Percentiles rank a stretch among this genome's conserved stretches.
These are phyloP conservation scores for Malurus cyaneus DNA, from an alignment of 2,113 vertebrate genomes.

Conservation along the genomic window DNA sequence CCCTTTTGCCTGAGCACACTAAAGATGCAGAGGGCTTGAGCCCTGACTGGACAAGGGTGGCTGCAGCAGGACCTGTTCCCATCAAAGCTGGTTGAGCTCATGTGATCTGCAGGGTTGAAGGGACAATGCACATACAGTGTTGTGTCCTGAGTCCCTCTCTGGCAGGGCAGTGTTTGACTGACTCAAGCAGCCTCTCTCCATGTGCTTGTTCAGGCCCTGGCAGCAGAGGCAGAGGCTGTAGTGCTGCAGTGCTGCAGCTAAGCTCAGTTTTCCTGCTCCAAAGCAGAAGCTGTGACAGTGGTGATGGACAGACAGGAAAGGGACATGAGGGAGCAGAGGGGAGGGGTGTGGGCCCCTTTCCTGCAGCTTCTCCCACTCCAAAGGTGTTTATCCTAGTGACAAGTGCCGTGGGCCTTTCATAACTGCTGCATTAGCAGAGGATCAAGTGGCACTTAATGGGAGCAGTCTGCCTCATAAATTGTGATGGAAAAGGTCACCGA, in stretches of 20 bases:
- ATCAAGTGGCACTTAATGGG: conserved; percentile 68
- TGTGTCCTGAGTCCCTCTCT: not conserved
- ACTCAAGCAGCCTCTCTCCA: not conserved
- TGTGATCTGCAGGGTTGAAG: not conserved
- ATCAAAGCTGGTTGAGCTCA: rapidly evolving
- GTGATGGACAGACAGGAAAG: not conserved
- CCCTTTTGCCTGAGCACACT: rapidly evolving
- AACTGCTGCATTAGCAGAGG: conserved; percentile 72
- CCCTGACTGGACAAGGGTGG: not conserved
- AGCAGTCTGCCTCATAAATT: conserved; percentile 9
- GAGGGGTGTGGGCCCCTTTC: not conserved
- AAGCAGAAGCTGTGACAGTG: not conserved
- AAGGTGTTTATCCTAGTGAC: conserved; percentile 71
- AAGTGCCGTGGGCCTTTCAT: conserved; percentile 59
- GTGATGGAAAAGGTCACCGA: conserved; percentile 47
- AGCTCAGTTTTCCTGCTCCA: not conserved
- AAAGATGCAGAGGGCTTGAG: not conserved
- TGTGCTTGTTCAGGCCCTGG: rapidly evolving
- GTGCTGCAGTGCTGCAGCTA: not conserved
- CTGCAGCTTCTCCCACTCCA: not conserved
- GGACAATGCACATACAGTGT: rapidly evolving
- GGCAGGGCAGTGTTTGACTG: not conserved
- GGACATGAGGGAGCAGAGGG: not conserved
- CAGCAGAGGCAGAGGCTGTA: not conserved
- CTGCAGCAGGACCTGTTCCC: not conserved